phyloP scores from a whole-genome alignment of 2,888 invertebrate genomes.

The Eurytoma adleriae region DNA sequence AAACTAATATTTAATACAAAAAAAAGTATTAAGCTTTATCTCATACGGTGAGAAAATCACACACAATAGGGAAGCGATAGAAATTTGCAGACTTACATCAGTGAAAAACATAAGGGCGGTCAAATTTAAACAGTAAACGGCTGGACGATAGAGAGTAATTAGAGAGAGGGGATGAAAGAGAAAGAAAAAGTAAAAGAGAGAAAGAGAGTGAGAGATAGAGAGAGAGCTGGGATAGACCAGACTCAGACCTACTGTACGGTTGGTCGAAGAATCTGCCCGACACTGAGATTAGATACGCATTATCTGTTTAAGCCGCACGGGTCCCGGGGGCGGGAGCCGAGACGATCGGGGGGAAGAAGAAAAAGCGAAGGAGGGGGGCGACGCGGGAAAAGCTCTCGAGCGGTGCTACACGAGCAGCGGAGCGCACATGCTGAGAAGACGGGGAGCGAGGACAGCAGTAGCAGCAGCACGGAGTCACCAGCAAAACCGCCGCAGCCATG shows the following conservation, averaged over 20 bases:
- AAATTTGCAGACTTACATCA: too few species aligned
- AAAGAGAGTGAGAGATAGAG: too few species aligned
- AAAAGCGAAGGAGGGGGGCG: slow-evolving; percentile 14
- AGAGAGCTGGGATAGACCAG: too few species aligned
- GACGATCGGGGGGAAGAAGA: not conserved
- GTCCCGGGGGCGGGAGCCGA: not conserved
- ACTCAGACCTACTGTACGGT: slow-evolving; percentile 6
- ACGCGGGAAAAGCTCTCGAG: slow-evolving; percentile 34
- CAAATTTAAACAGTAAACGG: too few species aligned
- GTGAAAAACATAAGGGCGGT: too few species aligned
- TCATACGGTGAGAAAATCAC: too few species aligned
- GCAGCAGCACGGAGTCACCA: slow-evolving; percentile 37
- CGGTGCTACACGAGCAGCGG: slow-evolving; percentile 19
- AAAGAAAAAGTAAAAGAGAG: not conserved
- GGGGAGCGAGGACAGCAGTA: slow-evolving; percentile 46
- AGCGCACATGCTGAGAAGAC: slow-evolving; percentile 62
- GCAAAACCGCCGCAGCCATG: slow-evolving; percentile 60
- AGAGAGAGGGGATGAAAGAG: not conserved
- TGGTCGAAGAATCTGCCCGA: slow-evolving; percentile 41
- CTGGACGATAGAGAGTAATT: too few species aligned
- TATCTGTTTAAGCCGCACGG: slow-evolving; percentile 58
- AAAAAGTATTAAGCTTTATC: too few species aligned
- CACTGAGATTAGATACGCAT: slow-evolving; percentile 63
- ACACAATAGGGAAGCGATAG: too few species aligned
- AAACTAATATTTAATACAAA: too few species aligned